These are phyloP conservation scores for Bradypodion ventrale DNA, from an alignment of 2,797 vertebrate species.

Conservation along the genomic window DNA sequence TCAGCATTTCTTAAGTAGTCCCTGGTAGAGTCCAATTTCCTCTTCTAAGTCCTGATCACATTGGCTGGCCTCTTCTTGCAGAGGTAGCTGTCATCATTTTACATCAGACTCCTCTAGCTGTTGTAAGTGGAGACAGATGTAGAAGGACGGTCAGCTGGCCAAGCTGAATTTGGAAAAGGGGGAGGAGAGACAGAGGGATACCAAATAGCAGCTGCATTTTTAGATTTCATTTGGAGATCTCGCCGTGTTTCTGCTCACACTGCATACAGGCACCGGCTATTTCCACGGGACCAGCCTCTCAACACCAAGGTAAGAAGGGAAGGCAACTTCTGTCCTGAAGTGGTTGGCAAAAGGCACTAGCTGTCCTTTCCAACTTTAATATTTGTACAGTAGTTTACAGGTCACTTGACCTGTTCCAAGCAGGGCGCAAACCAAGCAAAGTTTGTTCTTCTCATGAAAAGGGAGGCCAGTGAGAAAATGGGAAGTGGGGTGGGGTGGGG, in stretches of 20 bases:
- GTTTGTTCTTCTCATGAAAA: not conserved
- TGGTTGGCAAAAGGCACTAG: not conserved
- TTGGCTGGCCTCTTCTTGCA: not conserved
- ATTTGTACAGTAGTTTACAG: not conserved
- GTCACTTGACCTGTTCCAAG: not conserved
- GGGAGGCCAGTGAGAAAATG: no score
- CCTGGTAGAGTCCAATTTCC: not conserved
- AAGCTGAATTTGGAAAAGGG: slow-evolving; percentile 5
- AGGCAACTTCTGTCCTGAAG: not conserved
- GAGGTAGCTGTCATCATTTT: not conserved
- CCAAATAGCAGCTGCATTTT: rapidly evolving
- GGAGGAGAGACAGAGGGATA: not conserved
- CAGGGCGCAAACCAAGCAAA: no score
- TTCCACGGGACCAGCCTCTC: not conserved
- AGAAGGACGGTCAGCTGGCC: slow-evolving; percentile 47
- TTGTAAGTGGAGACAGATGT: not conserved
- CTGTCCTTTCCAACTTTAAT: not conserved
- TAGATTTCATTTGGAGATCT: not conserved
- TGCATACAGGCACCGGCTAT: not conserved
- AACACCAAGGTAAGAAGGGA: slow-evolving; percentile 39
- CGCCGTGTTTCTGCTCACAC: not conserved
- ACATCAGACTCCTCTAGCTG: not conserved
- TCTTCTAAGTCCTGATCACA: not conserved
- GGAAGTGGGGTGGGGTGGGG: not conserved
- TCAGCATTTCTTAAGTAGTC: not conserved